Evolutionary conservation across 2,888 invertebrate species (phyloP).

Genomic region (Pseudococcus jackbeardsleyi): DNA sequence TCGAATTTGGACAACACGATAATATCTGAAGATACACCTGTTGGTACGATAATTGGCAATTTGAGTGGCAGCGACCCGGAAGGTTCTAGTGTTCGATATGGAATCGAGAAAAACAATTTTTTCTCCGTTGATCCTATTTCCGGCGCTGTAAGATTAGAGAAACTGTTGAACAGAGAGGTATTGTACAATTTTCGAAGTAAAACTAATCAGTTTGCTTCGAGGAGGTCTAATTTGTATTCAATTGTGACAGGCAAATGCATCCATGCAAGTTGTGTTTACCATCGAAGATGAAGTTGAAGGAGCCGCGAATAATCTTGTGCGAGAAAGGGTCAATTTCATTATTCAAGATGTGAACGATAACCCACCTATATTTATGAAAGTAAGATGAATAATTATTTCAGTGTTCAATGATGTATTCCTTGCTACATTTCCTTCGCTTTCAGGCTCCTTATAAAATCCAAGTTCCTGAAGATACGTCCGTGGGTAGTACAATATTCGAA

Average conservation of each 20-base stretch:
- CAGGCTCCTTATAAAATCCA: slow-evolving; percentile 85
- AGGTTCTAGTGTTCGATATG: slow-evolving; percentile 79
- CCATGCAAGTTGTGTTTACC: slow-evolving; percentile 84
- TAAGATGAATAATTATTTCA: neutral
- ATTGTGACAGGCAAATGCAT: slow-evolving; percentile 79
- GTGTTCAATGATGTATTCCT: neutral
- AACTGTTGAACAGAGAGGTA: slow-evolving; percentile 87
- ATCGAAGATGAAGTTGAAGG: slow-evolving; percentile 81
- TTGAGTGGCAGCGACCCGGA: slow-evolving; percentile 87
- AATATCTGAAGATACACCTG: slow-evolving; percentile 83
- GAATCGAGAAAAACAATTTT: slow-evolving; percentile 84
- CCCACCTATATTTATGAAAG: slow-evolving; percentile 73
- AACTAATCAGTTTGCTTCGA: neutral
- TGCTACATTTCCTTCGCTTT: neutral
- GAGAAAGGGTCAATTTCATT: slow-evolving; percentile 78
- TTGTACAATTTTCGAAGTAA: slow-evolving; percentile 66
- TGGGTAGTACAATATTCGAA: slow-evolving; percentile 81
- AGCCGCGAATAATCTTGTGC: slow-evolving; percentile 78
- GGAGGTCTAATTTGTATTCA: neutral
- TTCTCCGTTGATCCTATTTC: slow-evolving; percentile 82
- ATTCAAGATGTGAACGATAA: slow-evolving; percentile 92
- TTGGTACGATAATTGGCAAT: slow-evolving; percentile 83
- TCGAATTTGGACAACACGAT: slow-evolving; percentile 84
- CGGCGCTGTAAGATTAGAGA: slow-evolving; percentile 84
- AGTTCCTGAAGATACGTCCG: slow-evolving; percentile 81